Evolutionary conservation across 2,797 vertebrate species (phyloP).

Genomic region (Cossypha caffra): DNA sequence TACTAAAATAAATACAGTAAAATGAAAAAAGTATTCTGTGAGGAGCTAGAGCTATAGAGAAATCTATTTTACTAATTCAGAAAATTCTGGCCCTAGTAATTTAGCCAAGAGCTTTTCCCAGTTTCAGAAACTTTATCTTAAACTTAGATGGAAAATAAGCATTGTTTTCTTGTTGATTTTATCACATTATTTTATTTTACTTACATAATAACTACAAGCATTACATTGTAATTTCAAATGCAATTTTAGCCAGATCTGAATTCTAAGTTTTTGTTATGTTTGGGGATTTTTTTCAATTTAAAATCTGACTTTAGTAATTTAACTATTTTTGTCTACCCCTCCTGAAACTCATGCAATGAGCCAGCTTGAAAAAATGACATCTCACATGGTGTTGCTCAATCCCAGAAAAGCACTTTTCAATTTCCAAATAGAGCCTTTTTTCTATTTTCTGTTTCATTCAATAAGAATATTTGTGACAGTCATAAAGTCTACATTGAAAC

Average conservation of each 20-base stretch:
- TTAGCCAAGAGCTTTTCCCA: background rate
- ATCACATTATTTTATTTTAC: background rate
- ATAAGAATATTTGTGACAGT: background rate
- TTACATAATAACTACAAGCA: background rate
- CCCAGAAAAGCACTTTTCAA: background rate
- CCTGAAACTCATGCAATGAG: background rate
- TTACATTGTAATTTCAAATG: background rate
- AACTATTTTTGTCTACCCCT: background rate
- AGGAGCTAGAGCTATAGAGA: background rate
- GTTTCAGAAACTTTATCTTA: background rate
- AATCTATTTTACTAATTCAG: background rate
- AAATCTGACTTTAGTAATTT: background rate
- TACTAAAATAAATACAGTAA: background rate
- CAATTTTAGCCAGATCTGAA: background rate
- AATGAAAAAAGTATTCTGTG: background rate
- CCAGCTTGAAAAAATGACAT: background rate
- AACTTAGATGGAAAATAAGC: background rate
- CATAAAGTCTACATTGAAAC: background rate
- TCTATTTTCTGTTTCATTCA: background rate
- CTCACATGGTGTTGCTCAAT: background rate
- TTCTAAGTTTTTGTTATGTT: background rate
- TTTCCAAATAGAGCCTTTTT: background rate
- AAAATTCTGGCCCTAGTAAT: background rate
- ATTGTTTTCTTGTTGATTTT: background rate
- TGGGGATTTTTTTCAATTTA: fast-evolving